These are phyloP conservation scores for Lordiphosa mommai DNA, from an alignment of 1,140 invertebrate species.

Conservation along the genomic window DNA sequence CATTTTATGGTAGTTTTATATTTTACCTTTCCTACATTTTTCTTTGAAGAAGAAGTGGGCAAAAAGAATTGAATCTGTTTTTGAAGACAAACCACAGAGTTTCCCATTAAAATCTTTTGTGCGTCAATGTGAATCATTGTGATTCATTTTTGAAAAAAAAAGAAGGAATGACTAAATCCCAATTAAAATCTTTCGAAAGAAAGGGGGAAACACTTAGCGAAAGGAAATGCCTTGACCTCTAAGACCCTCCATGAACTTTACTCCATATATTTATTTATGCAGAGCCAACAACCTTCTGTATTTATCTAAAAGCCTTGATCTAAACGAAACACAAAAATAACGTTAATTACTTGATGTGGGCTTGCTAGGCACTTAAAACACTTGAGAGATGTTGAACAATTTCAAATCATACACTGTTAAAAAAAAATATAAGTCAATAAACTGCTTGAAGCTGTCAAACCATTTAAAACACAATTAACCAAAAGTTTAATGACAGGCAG, in stretches of 20 bases:
- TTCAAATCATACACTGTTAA: slow-evolving; percentile 1
- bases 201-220: neutral
- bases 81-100: no score
- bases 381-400: slow-evolving; percentile 22
- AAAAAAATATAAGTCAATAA: neutral
- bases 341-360: slow-evolving; percentile 34
- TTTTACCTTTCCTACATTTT: neutral
- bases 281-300: neutral
- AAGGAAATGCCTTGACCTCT: neutral
- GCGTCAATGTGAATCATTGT: slow-evolving; percentile 20
- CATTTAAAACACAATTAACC: no score
- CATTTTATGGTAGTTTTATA: slow-evolving; percentile 1
- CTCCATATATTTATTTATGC: slow-evolving; percentile 19
- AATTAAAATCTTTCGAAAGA: neutral
- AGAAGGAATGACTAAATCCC: neutral
- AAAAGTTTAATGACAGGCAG: no score
- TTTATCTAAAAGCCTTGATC: slow-evolving; percentile 6
- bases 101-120: no score
- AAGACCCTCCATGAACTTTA: slow-evolving; percentile 32
- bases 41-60: neutral
- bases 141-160: slow-evolving; percentile 32
- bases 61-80: no score
- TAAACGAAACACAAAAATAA: slow-evolving; percentile 18
- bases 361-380: slow-evolving; percentile 51
- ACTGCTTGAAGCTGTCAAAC: neutral